A percentile compares a stretch with the other conserved stretches of the same genome.
Evolutionary conservation across 2,888 invertebrate genomes (phyloP).

Genomic region (Adelphocoris suturalis): DNA sequence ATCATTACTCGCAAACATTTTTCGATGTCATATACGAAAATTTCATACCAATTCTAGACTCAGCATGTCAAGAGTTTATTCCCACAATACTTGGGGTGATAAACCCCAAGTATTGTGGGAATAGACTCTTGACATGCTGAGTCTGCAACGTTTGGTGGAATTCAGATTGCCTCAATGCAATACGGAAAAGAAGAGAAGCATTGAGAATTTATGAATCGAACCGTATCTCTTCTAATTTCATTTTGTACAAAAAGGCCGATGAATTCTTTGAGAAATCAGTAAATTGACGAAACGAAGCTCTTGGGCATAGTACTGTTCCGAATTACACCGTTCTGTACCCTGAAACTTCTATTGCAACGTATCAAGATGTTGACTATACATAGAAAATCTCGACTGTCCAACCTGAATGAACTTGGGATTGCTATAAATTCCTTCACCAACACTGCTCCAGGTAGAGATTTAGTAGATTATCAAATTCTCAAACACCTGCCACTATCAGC

Average conservation of each 20-base stretch:
- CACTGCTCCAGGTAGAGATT: too few relatives aligned
- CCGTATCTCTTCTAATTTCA: not conserved
- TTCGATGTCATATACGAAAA: not conserved
- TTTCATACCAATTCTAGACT: too few relatives aligned
- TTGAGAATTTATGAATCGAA: not conserved
- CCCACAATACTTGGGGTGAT: not conserved
- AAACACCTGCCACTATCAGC: too few relatives aligned
- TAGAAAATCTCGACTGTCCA: not conserved
- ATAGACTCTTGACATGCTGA: too few relatives aligned
- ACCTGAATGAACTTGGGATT: too few relatives aligned
- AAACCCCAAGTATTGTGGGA: not conserved
- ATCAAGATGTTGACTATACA: not conserved
- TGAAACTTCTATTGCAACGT: not conserved
- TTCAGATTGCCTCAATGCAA: not conserved
- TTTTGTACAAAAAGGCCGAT: not conserved
- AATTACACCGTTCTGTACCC: not conserved
- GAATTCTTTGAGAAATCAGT: not conserved
- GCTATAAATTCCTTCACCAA: too few relatives aligned
- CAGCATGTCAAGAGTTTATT: too few relatives aligned
- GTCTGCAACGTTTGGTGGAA: conserved; percentile 14
- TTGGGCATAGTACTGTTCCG: not conserved
- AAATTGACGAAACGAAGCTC: not conserved
- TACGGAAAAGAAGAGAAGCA: too few relatives aligned
- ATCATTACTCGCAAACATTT: not conserved
- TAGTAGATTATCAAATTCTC: too few relatives aligned